Base-by-base conservation (phyloP, 2,888 invertebrate species). In the Stenodera caucasica region DNA sequence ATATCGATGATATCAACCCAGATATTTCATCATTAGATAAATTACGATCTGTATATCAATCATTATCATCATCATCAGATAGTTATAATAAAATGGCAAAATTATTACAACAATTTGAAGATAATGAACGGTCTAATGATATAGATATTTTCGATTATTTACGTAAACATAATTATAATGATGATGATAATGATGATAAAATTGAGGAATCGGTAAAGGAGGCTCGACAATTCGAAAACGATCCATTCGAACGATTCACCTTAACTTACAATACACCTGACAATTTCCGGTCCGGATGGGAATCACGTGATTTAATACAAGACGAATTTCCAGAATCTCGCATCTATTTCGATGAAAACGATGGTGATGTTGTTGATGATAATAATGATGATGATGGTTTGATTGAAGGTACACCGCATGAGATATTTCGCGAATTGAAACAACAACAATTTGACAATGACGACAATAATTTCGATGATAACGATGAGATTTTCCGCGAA, bases 311-410 rank as follows among this genome's bases (percentile, higher is more conserved):
- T 63, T 58, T 33, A 14, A 49, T 21, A 5, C 21, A 49, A 58
- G 73, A 71, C 40, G 74, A 73, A 57, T 74, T 75, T 45, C 82
- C 84, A 7, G 86, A 87, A 74, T 82, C 82, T 14, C 81, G 86
- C 57, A 83, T 86, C 67, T 86, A 86, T 70, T 81, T 81, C 53
- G 85, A 84, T 60, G 85, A 85, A 72, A 83, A 82, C 35, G 80
- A 84, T 55, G 74, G 72, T 15, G 64, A 67, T 9, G 56, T 52
- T 15, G 63, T 69, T 26, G 64, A 69, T 9, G 59, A 64, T 26
- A 66, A 69, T n/a, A 59, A 57, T 45, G 45, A 72, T 35, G 78
- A 78, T 60, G 75, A 75, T 50, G 78, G 80, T 0, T 65, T 65
- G 12, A 66, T 37, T 14, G 15, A 15, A 5, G 15, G 64, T n/a